Evolutionary conservation across 2,113 vertebrate species (phyloP), one percentile per base, ranked within the genome.

Genomic region (Rhabdornis inornatus): DNA sequence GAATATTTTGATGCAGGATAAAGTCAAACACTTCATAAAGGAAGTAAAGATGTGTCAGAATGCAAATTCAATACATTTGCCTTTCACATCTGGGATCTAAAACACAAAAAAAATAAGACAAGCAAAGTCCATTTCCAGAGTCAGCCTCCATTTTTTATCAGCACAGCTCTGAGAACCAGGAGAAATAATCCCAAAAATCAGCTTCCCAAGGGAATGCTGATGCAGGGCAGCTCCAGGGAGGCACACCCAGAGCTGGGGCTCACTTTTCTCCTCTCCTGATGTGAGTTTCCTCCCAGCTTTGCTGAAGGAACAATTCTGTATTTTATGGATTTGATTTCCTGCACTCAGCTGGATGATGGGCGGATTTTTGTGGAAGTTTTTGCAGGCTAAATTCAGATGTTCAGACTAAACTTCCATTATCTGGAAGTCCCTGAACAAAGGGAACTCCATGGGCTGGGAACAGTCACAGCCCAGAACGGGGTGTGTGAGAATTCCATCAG

Each of bases 401-500:
- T 69, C 66, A n/a, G 14, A 52, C 13, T 15, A 8, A 70, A 49
- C 12, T 57, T n/a, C 2, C 35, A 40, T 57, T 42, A 13, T 61
- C 23, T 83, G 37, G 1, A 76, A 77, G 53, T 44, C 61, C 20
- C 13, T 28, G 9, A 42, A 23, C 71, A n/a, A 27, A 37, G 8
- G 7, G 64, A 81, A 23, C 19, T 40, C 33, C 5, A 9, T 0
- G 45, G 72, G 24, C 79, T 59, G 50, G 44, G 56, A 52, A 1
- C 33, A 64, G 19, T 6, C 4, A 0, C 27, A 68, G 70, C 20
- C 17, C 61, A 87, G 69, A 13, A 15, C 10, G n/a, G n/a, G 1
- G 11, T 1, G n/a, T 8, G 70, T 5, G 47, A 1, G 1, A 19
- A 53, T 31, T 1, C 10, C 10, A 13, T 0, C 0, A 45, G 7